Evolutionary conservation across 1,140 invertebrate genomes (phyloP).

Genomic region (Meloidogyne hapla): DNA sequence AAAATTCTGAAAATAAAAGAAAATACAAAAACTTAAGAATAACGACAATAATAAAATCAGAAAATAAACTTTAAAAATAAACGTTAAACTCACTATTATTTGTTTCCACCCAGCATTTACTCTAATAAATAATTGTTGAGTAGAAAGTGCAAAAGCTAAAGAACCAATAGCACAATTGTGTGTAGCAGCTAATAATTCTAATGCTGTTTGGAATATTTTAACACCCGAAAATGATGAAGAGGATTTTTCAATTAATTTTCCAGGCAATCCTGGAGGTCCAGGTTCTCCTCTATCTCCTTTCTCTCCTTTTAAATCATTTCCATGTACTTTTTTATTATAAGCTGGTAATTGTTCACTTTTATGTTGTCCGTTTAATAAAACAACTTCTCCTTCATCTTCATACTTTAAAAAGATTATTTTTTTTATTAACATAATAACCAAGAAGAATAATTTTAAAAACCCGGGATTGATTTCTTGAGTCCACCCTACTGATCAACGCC

Average conservation of each 20-base stretch:
- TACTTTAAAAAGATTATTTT: not conserved
- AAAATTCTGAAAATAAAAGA: too few relatives aligned
- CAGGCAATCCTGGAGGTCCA: constrained; percentile 28
- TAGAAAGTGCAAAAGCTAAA: constrained; percentile 53
- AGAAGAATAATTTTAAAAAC: too few relatives aligned
- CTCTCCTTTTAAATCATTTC: constrained; percentile 43
- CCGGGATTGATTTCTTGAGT: too few relatives aligned
- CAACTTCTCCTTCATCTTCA: not conserved
- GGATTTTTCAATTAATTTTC: constrained; percentile 17
- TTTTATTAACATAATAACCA: too few relatives aligned
- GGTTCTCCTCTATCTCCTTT: constrained; percentile 42
- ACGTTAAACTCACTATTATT: constrained; percentile 26
- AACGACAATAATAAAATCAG: too few relatives aligned
- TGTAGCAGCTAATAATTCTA: constrained; percentile 47
- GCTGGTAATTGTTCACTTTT: constrained; percentile 15
- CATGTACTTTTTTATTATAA: constrained; percentile 33
- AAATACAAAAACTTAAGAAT: too few relatives aligned
- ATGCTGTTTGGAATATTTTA: constrained; percentile 48
- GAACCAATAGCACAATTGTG: constrained; percentile 33
- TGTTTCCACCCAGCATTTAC: constrained; percentile 53
- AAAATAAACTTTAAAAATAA: not conserved
- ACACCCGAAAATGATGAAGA: not conserved
- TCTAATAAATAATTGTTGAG: constrained; percentile 52
- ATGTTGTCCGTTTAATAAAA: constrained; percentile 15
- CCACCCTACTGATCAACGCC: too few relatives aligned